Conservation (phyloP, 2,113 vertebrate species). For the Melierax canorus region DNA sequence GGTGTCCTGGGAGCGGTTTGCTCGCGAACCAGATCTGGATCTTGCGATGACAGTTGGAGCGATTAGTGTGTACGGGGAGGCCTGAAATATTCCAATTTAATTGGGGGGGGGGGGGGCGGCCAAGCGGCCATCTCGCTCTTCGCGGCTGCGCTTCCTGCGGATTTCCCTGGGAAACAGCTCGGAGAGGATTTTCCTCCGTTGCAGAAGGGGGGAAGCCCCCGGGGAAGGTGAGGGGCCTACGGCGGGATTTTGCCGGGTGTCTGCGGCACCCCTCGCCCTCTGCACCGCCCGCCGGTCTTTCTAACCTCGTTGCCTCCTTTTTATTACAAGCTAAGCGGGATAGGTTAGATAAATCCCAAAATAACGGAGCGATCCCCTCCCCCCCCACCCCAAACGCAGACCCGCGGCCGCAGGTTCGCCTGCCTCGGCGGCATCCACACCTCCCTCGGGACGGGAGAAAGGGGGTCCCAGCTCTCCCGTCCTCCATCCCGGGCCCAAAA, state of each 20-base stretch:
- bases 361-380: fast-evolving
- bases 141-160: not conserved
- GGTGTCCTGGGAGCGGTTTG: conserved; percentile 13
- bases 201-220: not conserved
- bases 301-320: not conserved
- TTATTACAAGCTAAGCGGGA: not conserved
- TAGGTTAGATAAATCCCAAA: not conserved
- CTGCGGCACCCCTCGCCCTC: no score
- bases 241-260: not conserved
- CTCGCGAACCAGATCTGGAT: not conserved
- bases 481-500: not conserved
- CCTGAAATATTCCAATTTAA: conserved; percentile 68
- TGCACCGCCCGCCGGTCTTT: not conserved
- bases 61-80: not conserved
- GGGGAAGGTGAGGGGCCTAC: not conserved
- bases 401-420: not conserved
- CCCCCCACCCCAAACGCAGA: no score
- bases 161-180: not conserved
- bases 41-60: conserved; percentile 59
- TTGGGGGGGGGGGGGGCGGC: not conserved
- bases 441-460: not conserved
- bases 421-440: not conserved
- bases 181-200: not conserved
- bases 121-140: not conserved
- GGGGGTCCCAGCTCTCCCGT: not conserved